phyloP scores from a whole-genome alignment of 2,113 vertebrate genomes.

The Thryonomys swinderianus region DNA sequence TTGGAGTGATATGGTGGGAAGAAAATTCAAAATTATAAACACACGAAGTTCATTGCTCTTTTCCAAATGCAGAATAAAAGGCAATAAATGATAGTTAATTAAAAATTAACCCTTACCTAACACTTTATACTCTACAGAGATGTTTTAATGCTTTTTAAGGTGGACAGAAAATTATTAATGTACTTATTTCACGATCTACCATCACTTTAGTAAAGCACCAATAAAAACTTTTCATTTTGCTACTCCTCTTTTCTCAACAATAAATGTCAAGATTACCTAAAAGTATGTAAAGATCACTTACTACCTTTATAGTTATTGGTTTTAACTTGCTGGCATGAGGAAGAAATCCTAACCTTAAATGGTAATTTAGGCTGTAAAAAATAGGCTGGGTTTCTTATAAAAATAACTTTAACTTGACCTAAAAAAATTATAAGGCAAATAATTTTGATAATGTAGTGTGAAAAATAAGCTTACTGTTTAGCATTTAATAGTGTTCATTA shows the following conservation, averaged over 20 bases:
- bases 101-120: slow-evolving; percentile 61
- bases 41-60: background rate
- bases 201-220: slow-evolving; percentile 65
- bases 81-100: background rate
- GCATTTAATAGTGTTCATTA: slow-evolving; percentile 85
- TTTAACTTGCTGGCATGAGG: slow-evolving; percentile 66
- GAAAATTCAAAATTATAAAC: slow-evolving; percentile 12
- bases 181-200: slow-evolving; percentile 48
- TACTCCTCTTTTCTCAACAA: slow-evolving; percentile 29
- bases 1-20: background rate
- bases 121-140: slow-evolving; percentile 43
- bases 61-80: slow-evolving; percentile 54
- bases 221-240: slow-evolving; percentile 52
- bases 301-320: background rate
- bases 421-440: slow-evolving; percentile 75
- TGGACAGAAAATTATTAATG: slow-evolving; percentile 46
- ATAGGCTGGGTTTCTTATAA: slow-evolving; percentile 65
- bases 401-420: slow-evolving; percentile 70
- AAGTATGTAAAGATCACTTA: background rate
- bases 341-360: slow-evolving; percentile 62
- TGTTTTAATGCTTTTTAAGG: slow-evolving; percentile 31
- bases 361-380: slow-evolving; percentile 62
- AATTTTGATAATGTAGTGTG: slow-evolving; percentile 76
- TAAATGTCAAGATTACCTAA: slow-evolving; percentile 26
- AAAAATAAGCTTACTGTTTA: slow-evolving; percentile 75